Base-by-base conservation (phyloP, 2,888 invertebrate species). In the Pemphredon lugubris region DNA sequence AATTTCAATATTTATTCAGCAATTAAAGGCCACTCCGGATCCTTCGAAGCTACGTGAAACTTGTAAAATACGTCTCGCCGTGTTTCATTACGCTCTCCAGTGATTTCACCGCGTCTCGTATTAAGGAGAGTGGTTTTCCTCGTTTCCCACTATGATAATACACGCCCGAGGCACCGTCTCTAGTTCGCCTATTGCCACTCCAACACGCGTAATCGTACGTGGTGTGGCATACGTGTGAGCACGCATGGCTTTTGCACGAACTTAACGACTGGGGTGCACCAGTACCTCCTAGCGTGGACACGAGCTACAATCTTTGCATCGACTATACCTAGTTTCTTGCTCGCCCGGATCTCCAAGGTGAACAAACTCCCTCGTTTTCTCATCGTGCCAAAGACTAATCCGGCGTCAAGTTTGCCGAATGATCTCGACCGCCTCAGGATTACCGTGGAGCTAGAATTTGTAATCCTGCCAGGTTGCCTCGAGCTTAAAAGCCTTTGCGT, bases 301-400 rank as follows among this genome's bases (percentile, higher is more conserved):
- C 67, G 13, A 44, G 54, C 45, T 51, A 57, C 50, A 53, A 55
- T 60, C 45, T 53, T 68, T 57, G 48, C 45, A 34, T 37, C 16
- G 40, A 11, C 37, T 61, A 44, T 45, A 48, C 45, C 23, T 6
- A 37, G n/a, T n/a, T n/a, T n/a, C n/a, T 44, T n/a, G 50, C 26
- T 21, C 39, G 30, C 42, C n/a, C 20, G 16, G 59, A 70, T 70
- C 67, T 58, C 18, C 48, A 70, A 74, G 74, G 75, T 74, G 75
- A 75, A 75, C 70, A 75, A 75, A 75, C 75, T 74, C 75, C 45
- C 55, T 60, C 47, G 50, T 14, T 48, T 44, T 18, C 55, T 26
- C 21, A 3, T 14, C 53, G 3, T 32, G 30, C 23, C 54, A 34
- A 23, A 42, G 30, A 55, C 59, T 67, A 71, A 71, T 72, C 53